phyloP scores from a whole-genome alignment of 1,140 invertebrate genomes.

The Drosophila arawakana region DNA sequence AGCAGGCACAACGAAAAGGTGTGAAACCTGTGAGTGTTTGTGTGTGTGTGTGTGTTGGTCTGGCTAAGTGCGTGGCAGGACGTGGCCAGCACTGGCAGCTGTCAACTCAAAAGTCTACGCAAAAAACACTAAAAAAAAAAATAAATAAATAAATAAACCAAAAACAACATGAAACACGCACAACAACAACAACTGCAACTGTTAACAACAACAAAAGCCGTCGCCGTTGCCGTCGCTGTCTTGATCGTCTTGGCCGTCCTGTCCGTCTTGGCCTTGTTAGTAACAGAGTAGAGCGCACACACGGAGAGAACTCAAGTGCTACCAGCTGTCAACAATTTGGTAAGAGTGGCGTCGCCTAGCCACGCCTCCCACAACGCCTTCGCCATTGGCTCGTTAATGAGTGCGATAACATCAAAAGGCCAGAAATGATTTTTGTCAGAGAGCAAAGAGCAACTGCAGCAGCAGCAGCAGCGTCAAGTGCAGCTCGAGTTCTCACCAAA shows the following conservation, averaged over 20 bases:
- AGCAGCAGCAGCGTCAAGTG: conserved; percentile 24
- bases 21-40: conserved; percentile 57
- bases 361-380: conserved; percentile 44
- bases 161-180: not conserved
- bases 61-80: conserved; percentile 67
- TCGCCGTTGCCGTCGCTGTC: no score
- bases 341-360: conserved; percentile 32
- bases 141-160: not conserved
- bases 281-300: no score
- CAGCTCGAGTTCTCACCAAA: conserved; percentile 34
- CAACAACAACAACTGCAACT: conserved; percentile 1
- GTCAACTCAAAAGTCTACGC: conserved; percentile 53
- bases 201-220: conserved; percentile 22
- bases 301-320: conserved; percentile 52
- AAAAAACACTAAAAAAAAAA: conserved; percentile 27
- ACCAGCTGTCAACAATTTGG: conserved; percentile 73
- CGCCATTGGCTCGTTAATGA: conserved; percentile 50
- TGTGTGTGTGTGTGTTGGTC: conserved; percentile 33
- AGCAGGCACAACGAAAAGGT: conserved; percentile 51
- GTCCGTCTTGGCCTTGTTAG: conserved; percentile 65
- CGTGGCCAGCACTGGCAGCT: conserved; percentile 49
- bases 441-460: conserved; percentile 27
- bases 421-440: conserved; percentile 78
- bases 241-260: conserved; percentile 23
- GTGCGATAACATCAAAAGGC: conserved; percentile 81